Evolutionary conservation across 2,888 invertebrate genomes (phyloP).

Genomic region (Noctua janthe): DNA sequence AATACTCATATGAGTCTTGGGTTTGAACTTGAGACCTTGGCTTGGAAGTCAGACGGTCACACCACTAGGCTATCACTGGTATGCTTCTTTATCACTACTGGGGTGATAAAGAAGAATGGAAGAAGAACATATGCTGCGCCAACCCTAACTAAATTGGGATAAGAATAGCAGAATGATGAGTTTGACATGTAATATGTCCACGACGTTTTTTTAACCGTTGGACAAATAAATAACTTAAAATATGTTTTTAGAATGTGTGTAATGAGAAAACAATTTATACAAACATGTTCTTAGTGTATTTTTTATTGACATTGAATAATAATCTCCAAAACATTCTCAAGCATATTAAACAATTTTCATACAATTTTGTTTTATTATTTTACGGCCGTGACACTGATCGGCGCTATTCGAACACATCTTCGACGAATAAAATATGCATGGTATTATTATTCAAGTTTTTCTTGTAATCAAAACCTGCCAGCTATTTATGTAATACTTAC

Average conservation of each 20-base stretch:
- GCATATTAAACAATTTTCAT: conserved; percentile 4
- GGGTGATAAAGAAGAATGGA: not conserved
- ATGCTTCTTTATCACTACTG: too few relatives aligned
- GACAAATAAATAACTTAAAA: not conserved
- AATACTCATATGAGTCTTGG: too few relatives aligned
- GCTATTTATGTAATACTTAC: conserved; percentile 29
- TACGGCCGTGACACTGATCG: conserved; percentile 50
- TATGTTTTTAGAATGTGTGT: not conserved
- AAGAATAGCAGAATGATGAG: not conserved
- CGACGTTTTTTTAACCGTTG: not conserved
- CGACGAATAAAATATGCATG: conserved; percentile 30
- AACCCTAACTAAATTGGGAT: not conserved
- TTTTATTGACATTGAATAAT: conserved; percentile 21
- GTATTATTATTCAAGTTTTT: conserved; percentile 27
- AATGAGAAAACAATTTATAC: not conserved
- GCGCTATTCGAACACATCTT: conserved; percentile 35
- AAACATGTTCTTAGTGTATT: not conserved
- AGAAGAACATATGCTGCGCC: not conserved
- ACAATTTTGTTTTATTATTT: conserved; percentile 33
- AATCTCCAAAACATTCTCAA: not conserved
- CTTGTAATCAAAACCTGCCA: conserved; percentile 6
- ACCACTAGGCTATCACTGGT: too few relatives aligned
- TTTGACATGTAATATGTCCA: not conserved
- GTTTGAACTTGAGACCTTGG: too few relatives aligned
- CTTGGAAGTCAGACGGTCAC: too few relatives aligned